Evolutionary conservation across 2,888 invertebrate species (phyloP).

Genomic region (Tetragnatha montana): DNA sequence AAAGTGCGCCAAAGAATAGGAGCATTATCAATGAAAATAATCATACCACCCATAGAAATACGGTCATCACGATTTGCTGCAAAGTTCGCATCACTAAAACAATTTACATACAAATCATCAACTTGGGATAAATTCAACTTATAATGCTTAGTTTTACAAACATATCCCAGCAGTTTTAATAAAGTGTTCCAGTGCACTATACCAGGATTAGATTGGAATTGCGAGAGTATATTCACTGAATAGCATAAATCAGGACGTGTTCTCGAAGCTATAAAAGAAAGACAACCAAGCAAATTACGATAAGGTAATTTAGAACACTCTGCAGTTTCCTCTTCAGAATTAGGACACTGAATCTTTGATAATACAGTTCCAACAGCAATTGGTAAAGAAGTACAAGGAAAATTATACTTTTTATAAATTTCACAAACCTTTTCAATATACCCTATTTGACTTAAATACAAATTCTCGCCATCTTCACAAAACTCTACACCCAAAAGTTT

Average conservation of each 20-base stretch:
- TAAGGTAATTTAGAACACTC: too few relatives aligned
- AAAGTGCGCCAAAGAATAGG: too few relatives aligned
- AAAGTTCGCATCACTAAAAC: background rate
- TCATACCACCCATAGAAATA: background rate
- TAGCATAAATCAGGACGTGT: background rate
- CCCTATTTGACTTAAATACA: background rate
- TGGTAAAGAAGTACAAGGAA: background rate
- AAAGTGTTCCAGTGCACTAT: background rate
- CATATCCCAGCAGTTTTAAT: background rate
- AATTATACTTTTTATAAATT: background rate
- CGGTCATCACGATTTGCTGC: background rate
- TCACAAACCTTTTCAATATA: slow-evolving; percentile 3
- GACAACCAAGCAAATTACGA: background rate
- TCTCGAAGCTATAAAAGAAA: background rate
- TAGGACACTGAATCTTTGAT: background rate
- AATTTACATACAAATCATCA: too few relatives aligned
- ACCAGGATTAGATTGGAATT: slow-evolving; percentile 1
- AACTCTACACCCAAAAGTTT: too few relatives aligned
- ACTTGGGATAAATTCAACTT: too few relatives aligned
- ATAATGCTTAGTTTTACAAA: background rate
- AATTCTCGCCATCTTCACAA: too few relatives aligned
- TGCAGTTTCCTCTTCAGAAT: too few relatives aligned
- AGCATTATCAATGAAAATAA: too few relatives aligned
- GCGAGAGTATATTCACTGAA: background rate
- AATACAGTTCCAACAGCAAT: background rate